Evolutionary conservation across 2,113 vertebrate genomes (phyloP).

Genomic region (Motacilla tschutschensis): DNA sequence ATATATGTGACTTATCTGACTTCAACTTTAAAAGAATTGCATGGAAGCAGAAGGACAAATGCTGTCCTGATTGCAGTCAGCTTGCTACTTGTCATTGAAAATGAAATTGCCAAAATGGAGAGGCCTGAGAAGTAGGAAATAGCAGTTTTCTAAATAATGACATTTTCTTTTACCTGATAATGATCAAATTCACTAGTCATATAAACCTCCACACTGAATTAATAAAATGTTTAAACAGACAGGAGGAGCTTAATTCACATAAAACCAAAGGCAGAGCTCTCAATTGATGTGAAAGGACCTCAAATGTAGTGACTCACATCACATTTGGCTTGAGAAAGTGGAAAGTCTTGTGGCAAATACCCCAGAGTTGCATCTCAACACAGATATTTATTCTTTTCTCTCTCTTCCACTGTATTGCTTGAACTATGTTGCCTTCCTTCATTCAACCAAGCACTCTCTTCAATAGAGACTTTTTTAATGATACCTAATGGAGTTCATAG

Average conservation of each 20-base stretch:
- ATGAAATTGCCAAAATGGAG: not conserved
- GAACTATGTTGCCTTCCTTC: not conserved
- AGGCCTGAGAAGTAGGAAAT: not conserved
- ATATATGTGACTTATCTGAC: conserved; percentile 40
- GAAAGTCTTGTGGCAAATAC: not conserved
- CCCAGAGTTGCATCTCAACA: not conserved
- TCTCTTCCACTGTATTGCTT: not conserved
- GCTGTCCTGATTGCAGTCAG: not conserved
- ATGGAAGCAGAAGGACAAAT: not conserved
- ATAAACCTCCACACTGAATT: not conserved
- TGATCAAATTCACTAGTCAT: not conserved
- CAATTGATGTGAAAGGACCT: not conserved
- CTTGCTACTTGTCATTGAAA: not conserved
- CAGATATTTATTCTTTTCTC: not conserved
- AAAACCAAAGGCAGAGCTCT: not conserved
- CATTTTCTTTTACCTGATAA: not conserved
- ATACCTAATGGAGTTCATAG: not conserved
- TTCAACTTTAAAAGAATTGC: not conserved
- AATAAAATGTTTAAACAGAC: not conserved
- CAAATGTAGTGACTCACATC: not conserved
- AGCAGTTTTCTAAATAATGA: not conserved
- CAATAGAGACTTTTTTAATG: not conserved
- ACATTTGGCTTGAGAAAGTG: not conserved
- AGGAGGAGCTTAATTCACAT: not conserved
- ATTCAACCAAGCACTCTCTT: not conserved